phyloP scores from a whole-genome alignment of 2,797 vertebrate genomes.

The Lepus townsendii region DNA sequence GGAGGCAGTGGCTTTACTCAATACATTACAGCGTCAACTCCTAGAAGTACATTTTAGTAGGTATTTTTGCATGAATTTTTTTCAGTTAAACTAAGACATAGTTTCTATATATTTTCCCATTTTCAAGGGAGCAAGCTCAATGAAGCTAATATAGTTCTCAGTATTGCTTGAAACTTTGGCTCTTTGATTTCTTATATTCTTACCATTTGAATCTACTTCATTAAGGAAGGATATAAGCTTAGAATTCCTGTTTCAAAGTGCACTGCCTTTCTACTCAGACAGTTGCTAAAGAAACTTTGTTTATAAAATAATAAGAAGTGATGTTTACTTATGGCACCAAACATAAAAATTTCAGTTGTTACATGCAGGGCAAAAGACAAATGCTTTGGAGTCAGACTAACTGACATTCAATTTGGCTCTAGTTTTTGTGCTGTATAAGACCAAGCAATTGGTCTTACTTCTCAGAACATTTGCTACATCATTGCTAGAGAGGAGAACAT shows the following conservation, averaged over 20 bases:
- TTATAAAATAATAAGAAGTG: not conserved
- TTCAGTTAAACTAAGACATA: not conserved
- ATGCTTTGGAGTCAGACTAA: not conserved
- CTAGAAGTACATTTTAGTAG: not conserved
- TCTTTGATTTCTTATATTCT: not conserved
- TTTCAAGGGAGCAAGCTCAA: not conserved
- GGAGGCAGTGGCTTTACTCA: no score
- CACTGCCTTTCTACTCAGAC: not conserved
- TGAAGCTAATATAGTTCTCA: not conserved
- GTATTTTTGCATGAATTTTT: not conserved
- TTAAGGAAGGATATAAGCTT: not conserved
- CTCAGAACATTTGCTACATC: not conserved
- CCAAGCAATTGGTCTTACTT: not conserved
- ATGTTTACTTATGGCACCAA: not conserved
- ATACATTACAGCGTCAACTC: no score
- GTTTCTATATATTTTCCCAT: not conserved
- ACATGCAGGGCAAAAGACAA: not conserved
- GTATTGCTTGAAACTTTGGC: not conserved
- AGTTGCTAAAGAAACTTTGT: not conserved
- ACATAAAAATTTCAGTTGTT: not conserved
- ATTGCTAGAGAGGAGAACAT: fast-evolving
- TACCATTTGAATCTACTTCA: not conserved
- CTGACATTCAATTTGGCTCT: not conserved
- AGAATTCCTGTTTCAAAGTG: not conserved
- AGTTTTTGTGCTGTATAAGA: not conserved